phyloP scores from a whole-genome alignment of 2,888 invertebrate species.

The Athalia cordata region DNA sequence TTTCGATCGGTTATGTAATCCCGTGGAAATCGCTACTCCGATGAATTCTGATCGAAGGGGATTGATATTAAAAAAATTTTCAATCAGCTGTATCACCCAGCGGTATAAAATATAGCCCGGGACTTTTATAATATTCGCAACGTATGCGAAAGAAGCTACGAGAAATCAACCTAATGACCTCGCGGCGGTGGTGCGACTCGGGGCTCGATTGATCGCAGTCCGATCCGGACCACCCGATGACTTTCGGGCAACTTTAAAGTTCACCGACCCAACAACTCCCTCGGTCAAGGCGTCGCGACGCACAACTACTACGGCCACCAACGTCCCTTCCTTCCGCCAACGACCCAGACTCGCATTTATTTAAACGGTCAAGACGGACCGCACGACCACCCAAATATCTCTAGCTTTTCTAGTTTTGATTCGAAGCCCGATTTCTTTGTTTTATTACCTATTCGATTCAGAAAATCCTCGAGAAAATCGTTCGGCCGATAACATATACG shows the following conservation, averaged over 20 bases:
- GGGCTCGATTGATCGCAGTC: conserved; percentile 31
- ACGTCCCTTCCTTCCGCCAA: background rate
- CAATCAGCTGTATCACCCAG: background rate
- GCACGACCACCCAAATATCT: too few species aligned
- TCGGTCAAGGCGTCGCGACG: conserved; percentile 37
- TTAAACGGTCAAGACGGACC: too few species aligned
- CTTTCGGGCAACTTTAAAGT: conserved; percentile 40
- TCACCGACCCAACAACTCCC: conserved; percentile 16
- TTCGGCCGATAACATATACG: too few species aligned
- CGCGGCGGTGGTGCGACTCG: conserved; percentile 20
- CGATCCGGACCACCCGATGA: conserved; percentile 29
- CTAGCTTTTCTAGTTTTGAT: too few species aligned
- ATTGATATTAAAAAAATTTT: background rate
- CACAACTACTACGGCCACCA: background rate
- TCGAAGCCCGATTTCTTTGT: too few species aligned
- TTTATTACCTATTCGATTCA: too few species aligned
- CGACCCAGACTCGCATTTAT: too few species aligned
- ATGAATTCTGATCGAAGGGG: too few species aligned
- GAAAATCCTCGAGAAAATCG: too few species aligned
- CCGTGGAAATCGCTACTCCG: too few species aligned
- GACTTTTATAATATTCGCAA: background rate
- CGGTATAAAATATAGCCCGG: background rate
- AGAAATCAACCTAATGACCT: conserved; percentile 28
- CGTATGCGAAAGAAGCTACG: background rate
- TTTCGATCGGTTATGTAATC: too few species aligned